Conservation (phyloP, 2,797 vertebrate genomes). For the Cossypha niveicapilla region DNA sequence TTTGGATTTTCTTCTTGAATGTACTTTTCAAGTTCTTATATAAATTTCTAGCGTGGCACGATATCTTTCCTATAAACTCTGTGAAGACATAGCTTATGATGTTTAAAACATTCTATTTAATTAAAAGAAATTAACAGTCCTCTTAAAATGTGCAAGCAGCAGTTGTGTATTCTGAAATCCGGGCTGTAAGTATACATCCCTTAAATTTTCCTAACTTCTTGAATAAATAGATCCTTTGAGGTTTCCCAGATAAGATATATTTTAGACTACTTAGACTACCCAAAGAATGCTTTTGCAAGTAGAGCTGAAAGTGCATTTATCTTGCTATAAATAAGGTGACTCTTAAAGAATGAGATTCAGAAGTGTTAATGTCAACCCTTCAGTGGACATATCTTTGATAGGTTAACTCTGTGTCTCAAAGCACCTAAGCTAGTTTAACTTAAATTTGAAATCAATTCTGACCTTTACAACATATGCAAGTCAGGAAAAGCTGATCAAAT, state of each 20-base stretch:
- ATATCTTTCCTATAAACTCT: background rate
- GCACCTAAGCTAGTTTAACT: background rate
- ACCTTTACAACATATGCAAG: background rate
- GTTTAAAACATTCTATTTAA: background rate
- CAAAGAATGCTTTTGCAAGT: background rate
- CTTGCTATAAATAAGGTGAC: constrained; percentile 39
- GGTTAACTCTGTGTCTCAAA: background rate
- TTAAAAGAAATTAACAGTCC: constrained; percentile 5
- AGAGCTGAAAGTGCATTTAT: constrained; percentile 40
- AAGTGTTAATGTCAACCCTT: constrained; percentile 30
- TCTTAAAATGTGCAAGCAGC: background rate
- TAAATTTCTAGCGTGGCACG: background rate
- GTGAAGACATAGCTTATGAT: background rate
- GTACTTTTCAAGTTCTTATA: background rate
- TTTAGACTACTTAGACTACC: background rate
- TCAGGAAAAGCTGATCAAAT: background rate
- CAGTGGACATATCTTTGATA: background rate
- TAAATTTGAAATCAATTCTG: background rate
- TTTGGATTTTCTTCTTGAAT: background rate
- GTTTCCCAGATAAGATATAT: background rate
- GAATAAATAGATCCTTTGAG: background rate
- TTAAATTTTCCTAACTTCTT: constrained; percentile 18
- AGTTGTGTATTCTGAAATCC: background rate
- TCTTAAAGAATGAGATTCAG: constrained; percentile 43
- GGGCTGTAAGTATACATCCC: background rate